Percentiles rank a stretch among this genome's conserved stretches.
Conservation (phyloP, 92 coral and sea anemone genomes). For the Umimayanthus chanpuru region DNA sequence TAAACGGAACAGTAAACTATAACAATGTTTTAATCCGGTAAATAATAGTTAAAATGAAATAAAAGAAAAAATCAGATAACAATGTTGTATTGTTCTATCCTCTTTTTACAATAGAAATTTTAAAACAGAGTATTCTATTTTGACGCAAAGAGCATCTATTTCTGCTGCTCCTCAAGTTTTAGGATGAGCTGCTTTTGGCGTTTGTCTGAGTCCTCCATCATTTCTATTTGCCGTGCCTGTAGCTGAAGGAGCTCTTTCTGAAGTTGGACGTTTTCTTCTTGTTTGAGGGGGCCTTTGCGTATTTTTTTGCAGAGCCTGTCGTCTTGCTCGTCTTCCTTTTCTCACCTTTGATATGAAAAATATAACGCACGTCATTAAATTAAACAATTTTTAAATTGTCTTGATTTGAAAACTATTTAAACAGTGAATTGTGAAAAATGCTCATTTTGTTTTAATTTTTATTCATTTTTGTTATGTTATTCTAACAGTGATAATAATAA, state of each 20-base stretch:
- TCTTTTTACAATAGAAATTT: too few species aligned
- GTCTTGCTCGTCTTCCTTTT: slow-evolving; percentile 31
- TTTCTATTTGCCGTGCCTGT: slow-evolving; percentile 26
- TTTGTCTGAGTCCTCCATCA: slow-evolving; percentile 32
- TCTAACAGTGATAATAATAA: too few species aligned
- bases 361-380: slow-evolving; percentile 13
- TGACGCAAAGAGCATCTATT: slow-evolving; percentile 8
- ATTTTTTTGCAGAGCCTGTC: slow-evolving; percentile 25
- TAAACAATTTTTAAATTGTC: slow-evolving; percentile 28
- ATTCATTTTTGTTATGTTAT: slow-evolving; percentile 28
- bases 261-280: slow-evolving; percentile 30
- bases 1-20: too few species aligned
- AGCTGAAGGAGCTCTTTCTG: slow-evolving; percentile 28
- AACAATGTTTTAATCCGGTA: too few species aligned
- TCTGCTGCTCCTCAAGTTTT: slow-evolving; percentile 23
- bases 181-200: slow-evolving; percentile 17
- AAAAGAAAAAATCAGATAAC: too few species aligned
- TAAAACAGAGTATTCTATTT: neutral
- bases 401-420: slow-evolving; percentile 20
- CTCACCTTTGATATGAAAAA: slow-evolving; percentile 28
- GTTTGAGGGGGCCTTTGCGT: slow-evolving; percentile 24
- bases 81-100: too few species aligned
- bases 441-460: slow-evolving; percentile 25
- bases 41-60: too few species aligned
- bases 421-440: slow-evolving; percentile 6